Base-by-base conservation (phyloP, 2,888 invertebrate species). In the Dasysyrphus tricinctus region DNA sequence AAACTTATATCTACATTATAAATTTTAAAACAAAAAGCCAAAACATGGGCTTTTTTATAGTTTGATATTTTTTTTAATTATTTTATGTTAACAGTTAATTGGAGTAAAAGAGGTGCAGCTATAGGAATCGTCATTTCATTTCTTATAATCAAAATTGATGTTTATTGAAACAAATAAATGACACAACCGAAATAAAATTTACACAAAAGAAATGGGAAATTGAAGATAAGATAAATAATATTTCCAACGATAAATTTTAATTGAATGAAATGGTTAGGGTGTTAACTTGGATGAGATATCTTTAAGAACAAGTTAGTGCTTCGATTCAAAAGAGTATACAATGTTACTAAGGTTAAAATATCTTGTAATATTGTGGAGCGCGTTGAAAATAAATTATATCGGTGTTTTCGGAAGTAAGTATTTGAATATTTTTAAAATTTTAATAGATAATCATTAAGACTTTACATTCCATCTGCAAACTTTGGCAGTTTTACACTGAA, bases 131-230 rank as follows among this genome's bases (percentile, higher is more conserved):
- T n/a, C 3, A 34, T 34, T 32, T 34, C 16, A 16, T 34, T n/a
- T n/a, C 32, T 34, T 56, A 16, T 34, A 12, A 57, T 57, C 57
- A 34, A 57, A 56, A n/a, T 34, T 34, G 9, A 56, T 56, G 32
- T 34, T 56, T 56, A 34, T 56, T 56, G n/a, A 37, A 57, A 16
- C 34, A 57, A 57, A 57, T 56, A 57, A 24, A 57, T 57, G 57
- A 57, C 34, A 57, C 57, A 57, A 16, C 5, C 16, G 2, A 34
- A 16, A 57, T 57, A 34, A 57, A 34, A 11, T 34, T 34, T 9
- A 57, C 8, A 57, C 34, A 57, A 57, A 57, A n/a, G n/a, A 57
- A 57, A 32, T 11, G 5, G 16, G n/a, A 32, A 57, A 57, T 16
- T 16, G 16, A 0, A 34, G 57, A 57, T 57, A 57, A 57, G 57